A percentile compares a stretch with the other conserved stretches of the same genome.
These are phyloP conservation scores for Anguilla pacifica DNA, from an alignment of 2,797 vertebrate species.

Conservation along the genomic window DNA sequence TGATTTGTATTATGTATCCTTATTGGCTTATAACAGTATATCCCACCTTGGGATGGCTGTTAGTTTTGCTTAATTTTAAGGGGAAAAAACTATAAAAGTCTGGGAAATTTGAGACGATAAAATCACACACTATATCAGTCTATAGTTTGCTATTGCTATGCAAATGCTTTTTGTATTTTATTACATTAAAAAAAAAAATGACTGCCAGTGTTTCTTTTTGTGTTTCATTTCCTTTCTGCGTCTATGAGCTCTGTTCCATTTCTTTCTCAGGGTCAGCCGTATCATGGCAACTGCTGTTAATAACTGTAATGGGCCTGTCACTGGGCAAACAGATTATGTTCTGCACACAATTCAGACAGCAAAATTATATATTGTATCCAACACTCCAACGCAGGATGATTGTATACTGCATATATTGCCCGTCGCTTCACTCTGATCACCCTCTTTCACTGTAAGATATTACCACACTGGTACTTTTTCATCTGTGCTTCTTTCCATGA, in stretches of 20 bases:
- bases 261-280: not conserved
- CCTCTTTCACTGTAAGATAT: not conserved
- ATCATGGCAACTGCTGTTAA: not conserved
- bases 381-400: not conserved
- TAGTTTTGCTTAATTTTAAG: not conserved
- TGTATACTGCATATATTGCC: not conserved
- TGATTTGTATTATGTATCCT: not conserved
- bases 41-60: no score
- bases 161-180: no score
- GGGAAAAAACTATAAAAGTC: not conserved
- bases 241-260: not conserved
- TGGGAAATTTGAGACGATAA: not conserved
- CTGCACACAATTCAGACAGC: slow-evolving; percentile 1
- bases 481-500: not conserved
- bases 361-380: slow-evolving; percentile 4
- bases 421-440: not conserved
- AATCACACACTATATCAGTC: not conserved
- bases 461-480: not conserved
- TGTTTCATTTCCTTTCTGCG: not conserved
- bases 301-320: slow-evolving; percentile 7
- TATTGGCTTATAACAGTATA: no score
- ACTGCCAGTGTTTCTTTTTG: not conserved
- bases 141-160: not conserved
- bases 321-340: not conserved
- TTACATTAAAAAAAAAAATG: no score